Evolutionary conservation across 2,113 vertebrate species (phyloP), one percentile per base, ranked within the genome.

Genomic region (Triplophysa dalaica): DNA sequence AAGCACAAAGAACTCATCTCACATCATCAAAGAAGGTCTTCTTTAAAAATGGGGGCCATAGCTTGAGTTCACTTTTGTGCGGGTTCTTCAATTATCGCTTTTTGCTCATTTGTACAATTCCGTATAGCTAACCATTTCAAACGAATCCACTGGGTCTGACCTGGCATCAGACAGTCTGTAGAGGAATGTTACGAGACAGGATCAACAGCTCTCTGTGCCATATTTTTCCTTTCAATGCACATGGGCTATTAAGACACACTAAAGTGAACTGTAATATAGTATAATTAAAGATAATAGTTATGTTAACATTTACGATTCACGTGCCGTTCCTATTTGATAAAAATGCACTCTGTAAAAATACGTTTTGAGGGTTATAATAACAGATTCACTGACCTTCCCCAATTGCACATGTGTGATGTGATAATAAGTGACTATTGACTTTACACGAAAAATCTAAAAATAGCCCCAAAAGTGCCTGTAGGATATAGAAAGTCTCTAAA

Each of bases 111-210:
- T 52, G 50, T 52, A 13, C 50, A 52, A 52, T 16, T 52, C 50
- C 14, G 1, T 52, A 52, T 19, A 5, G 50, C 50, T 11, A 50
- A 50, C 48, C 0, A 16, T 16, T 52, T 52, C 1, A 52, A 52
- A 7, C 4, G 14, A 3, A 52, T 12, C 19, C 68, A 52, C 43
- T 45, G 38, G 68, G 56, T 41, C n/a, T 33, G 3, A 73, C 38
- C 67, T 62, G 50, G 38, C 21, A 58, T 24, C 64, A 48, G 77
- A 82, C 54, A 52, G 22, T 62, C 81, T 83, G 61, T 85, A 82
- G 19, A 85, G 88, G 90, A 92, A 92, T 92, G 91, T 86, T 81
- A 87, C 85, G 85, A 13, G 87, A 92, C 91, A 73, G 82, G 90
- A 83, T 78, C 2, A 70, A 84, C 78, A 41, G 50, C 73, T 69